Evolutionary conservation across 2,113 vertebrate genomes (phyloP).

Genomic region (Saimiri boliviensis): DNA sequence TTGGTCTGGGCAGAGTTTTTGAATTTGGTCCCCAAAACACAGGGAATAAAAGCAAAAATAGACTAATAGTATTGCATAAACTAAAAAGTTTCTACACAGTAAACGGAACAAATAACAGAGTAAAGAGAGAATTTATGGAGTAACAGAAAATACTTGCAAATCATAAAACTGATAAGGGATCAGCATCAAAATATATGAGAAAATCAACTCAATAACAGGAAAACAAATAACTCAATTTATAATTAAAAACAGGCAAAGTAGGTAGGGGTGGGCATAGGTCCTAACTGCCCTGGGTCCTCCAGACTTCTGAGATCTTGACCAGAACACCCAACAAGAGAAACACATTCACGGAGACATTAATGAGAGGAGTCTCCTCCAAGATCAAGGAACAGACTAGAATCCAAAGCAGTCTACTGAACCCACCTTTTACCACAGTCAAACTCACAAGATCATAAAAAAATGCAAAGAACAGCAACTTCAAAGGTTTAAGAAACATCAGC

Average conservation of each 20-base stretch:
- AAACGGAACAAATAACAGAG: neutral
- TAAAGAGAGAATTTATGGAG: neutral
- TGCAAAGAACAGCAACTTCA: too few species aligned
- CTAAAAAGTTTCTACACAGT: neutral
- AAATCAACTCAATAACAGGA: neutral
- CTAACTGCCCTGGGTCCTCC: too few species aligned
- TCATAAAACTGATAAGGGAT: neutral
- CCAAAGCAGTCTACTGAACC: too few species aligned
- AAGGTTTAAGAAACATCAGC: too few species aligned
- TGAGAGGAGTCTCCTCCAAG: too few species aligned
- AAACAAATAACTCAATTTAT: neutral
- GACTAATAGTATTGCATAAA: neutral
- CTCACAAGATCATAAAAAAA: too few species aligned
- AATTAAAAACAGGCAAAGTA: neutral
- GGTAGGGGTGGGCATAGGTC: too few species aligned
- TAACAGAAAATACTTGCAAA: neutral
- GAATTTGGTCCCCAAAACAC: neutral
- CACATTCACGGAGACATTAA: too few species aligned
- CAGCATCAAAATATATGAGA: neutral
- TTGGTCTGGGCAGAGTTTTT: neutral
- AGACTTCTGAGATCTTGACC: too few species aligned
- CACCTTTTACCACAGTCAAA: too few species aligned
- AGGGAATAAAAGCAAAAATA: neutral
- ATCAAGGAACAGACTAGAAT: too few species aligned
- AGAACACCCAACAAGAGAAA: too few species aligned